These are phyloP conservation scores for Lepidonotus clava DNA, from an alignment of 2,888 invertebrate genomes.

Conservation along the genomic window DNA sequence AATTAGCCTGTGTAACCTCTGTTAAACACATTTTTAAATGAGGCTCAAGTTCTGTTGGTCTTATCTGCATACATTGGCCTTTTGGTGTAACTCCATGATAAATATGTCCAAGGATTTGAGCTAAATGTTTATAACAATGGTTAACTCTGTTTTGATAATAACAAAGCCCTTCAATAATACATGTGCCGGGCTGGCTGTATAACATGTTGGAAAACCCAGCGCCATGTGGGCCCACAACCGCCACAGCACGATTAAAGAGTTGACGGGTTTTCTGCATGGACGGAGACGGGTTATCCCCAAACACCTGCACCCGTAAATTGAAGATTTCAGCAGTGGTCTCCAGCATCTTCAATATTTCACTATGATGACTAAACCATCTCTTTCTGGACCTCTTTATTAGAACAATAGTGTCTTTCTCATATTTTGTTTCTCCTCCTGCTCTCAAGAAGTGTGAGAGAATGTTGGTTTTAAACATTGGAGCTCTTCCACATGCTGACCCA, in stretches of 20 bases:
- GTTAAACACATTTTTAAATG: too few relatives aligned
- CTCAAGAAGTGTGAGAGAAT: neutral
- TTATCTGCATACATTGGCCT: too few relatives aligned
- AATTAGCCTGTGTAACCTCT: too few relatives aligned
- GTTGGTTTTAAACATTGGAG: neutral
- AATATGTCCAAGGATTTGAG: too few relatives aligned
- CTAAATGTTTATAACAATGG: too few relatives aligned
- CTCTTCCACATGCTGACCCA: neutral
- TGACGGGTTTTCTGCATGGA: conserved; percentile 6
- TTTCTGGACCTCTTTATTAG: conserved; percentile 54
- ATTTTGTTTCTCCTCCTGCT: neutral
- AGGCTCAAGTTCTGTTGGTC: too few relatives aligned
- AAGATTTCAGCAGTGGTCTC: neutral
- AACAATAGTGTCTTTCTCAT: neutral
- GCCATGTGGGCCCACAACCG: conserved; percentile 53
- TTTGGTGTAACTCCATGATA: too few relatives aligned
- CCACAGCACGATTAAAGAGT: conserved; percentile 38
- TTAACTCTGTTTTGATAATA: too few relatives aligned
- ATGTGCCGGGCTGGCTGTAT: conserved; percentile 47
- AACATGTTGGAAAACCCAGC: conserved; percentile 54
- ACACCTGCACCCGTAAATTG: conserved; percentile 46
- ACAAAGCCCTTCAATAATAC: conserved; percentile 52
- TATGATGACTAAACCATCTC: conserved; percentile 48
- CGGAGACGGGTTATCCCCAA: conserved; percentile 55
- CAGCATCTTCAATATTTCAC: conserved; percentile 6